These are phyloP conservation scores for Homalodisca vitripennis DNA, from an alignment of 1,140 invertebrate genomes.

Conservation along the genomic window DNA sequence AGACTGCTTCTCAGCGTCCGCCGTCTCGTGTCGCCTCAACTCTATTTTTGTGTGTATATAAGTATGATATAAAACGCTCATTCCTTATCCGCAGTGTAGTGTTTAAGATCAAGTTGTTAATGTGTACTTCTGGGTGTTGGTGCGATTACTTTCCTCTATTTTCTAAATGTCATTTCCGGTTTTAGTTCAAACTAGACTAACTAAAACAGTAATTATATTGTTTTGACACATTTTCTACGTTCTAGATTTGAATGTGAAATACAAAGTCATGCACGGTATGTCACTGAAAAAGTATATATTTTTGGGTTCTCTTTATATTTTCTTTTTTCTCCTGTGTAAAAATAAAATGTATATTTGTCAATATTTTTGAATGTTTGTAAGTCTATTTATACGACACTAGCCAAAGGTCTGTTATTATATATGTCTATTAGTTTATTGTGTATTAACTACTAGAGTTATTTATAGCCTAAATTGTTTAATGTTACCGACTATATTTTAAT, in stretches of 20 bases:
- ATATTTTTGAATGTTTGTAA: constrained; percentile 28
- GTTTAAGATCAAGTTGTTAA: not conserved
- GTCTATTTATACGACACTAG: constrained; percentile 28
- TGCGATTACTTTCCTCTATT: no score
- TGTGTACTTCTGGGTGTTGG: constrained; percentile 18
- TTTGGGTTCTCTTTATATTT: no score
- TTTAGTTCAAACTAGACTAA: not conserved
- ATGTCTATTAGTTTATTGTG: constrained; percentile 27
- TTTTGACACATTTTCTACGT: no score
- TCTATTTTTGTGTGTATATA: constrained; percentile 9
- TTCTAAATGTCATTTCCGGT: no score
- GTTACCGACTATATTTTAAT: no score
- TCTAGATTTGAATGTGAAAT: no score
- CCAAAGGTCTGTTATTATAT: constrained; percentile 31
- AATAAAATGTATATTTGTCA: constrained; percentile 30
- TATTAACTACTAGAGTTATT: constrained; percentile 25
- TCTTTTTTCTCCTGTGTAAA: constrained; percentile 1
- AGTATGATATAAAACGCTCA: constrained; percentile 3
- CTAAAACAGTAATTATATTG: no score
- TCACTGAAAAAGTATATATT: no score
- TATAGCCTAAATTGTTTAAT: constrained; percentile 23
- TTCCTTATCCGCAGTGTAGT: not conserved
- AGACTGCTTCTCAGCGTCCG: no score
- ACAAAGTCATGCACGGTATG: no score
- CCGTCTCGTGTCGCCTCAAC: not conserved